phyloP scores from a whole-genome alignment of 2,797 vertebrate genomes.

The Scyliorhinus canicula region DNA sequence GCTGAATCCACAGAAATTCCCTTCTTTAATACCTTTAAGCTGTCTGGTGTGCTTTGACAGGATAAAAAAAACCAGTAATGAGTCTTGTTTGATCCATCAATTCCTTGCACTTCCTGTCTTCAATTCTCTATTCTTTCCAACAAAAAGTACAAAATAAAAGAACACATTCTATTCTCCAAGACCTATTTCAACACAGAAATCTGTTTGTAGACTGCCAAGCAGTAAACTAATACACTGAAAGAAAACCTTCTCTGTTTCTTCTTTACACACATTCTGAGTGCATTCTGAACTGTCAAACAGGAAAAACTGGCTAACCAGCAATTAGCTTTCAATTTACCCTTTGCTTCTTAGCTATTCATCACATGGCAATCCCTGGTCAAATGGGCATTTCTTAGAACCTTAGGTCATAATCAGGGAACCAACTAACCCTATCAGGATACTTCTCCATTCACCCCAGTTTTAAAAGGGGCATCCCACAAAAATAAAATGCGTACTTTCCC shows the following conservation, averaged over 20 bases:
- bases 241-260: background rate
- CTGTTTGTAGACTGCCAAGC: background rate
- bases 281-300: background rate
- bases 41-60: background rate
- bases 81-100: background rate
- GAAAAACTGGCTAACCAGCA: background rate
- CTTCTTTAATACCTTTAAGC: background rate
- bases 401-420: background rate
- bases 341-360: background rate
- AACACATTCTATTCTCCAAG: background rate
- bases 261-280: background rate
- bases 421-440: background rate
- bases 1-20: background rate
- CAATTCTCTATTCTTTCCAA: background rate
- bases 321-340: background rate
- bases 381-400: background rate
- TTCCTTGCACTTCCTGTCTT: background rate
- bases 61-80: background rate
- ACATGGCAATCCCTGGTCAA: background rate
- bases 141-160: background rate
- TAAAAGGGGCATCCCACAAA: background rate
- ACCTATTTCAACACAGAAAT: background rate
- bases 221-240: background rate
- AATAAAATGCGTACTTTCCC: background rate
- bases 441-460: background rate